Base-by-base conservation (phyloP, 2,888 invertebrate species). In the Chydorus sphaericus region DNA sequence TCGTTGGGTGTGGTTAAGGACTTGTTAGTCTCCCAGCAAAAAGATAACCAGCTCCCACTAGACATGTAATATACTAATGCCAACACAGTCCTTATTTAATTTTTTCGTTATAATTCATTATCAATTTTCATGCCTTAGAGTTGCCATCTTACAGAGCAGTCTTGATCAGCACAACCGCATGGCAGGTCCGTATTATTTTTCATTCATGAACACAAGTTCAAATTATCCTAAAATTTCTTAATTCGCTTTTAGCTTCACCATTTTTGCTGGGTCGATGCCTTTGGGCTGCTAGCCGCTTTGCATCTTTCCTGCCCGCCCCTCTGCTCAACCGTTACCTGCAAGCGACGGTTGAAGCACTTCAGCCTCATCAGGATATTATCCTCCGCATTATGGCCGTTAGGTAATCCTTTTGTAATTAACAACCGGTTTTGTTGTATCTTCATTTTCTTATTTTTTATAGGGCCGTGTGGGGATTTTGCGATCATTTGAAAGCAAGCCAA, bases 1-100 rank as follows among this genome's bases (percentile, higher is more conserved):
- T 77, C 80, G 3, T 69, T 83, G 6, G 79, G 78, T 48, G 69
- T 73, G 26, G 74, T 74, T 16, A 74, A 74, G 36, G 73, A 71
- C 52, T 59, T 71, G 16, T 65, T 76, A 3, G 63, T 73, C n/a
- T 71, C 73, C 16, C 55, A 49, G 26, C 31, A 33, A 8, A 36
- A 37, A 10, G 37, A 53, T 26, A 37, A 53, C 28, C 36, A 53
- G 23, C 26, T 53, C n/a, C 37, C 37, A 11, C 28, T 55, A 16
- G 55, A 55, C 36, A 31, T 48, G n/a, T n/a, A n/a, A n/a, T n/a
- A n/a, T n/a, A n/a, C n/a, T n/a, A n/a, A n/a, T n/a, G n/a, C n/a
- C n/a, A n/a, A n/a, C n/a, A n/a, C n/a, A n/a, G n/a, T n/a, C n/a
- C n/a, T n/a, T n/a, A n/a, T n/a, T n/a, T n/a, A n/a, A n/a, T n/a